Conservation (phyloP, 2,888 invertebrate species). For the Colletes collaris region DNA sequence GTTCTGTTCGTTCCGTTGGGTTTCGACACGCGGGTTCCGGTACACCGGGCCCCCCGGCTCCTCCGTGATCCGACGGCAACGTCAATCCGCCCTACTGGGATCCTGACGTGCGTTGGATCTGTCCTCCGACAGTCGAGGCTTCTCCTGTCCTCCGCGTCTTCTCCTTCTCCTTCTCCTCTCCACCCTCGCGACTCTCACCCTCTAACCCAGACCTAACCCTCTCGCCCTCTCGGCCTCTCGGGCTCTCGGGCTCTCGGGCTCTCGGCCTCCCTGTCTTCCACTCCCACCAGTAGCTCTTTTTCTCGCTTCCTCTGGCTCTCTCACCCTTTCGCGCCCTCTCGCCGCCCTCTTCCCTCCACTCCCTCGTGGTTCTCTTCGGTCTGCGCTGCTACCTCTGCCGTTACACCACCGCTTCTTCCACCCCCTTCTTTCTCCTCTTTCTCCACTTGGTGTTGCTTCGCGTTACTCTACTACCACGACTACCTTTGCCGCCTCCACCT, state of each 20-base stretch:
- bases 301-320: conserved; percentile 19
- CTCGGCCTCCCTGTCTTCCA: conserved; percentile 46
- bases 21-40: conserved; percentile 60
- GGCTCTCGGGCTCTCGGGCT: conserved; percentile 30
- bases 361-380: conserved; percentile 53
- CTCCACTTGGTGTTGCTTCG: conserved; percentile 64
- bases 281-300: conserved; percentile 41
- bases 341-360: conserved; percentile 23
- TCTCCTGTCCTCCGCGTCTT: conserved; percentile 76
- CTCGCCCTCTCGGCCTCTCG: conserved; percentile 41
- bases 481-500: conserved; percentile 64
- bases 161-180: conserved; percentile 69
- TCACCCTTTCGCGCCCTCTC: conserved; percentile 53
- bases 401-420: conserved; percentile 73
- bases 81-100: conserved; percentile 70
- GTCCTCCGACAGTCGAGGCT: conserved; percentile 76
- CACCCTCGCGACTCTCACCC: conserved; percentile 66
- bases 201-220: conserved; percentile 52
- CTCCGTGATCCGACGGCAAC: conserved; percentile 66
- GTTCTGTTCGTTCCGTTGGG: conserved; percentile 39
- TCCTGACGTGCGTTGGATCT: conserved; percentile 76
- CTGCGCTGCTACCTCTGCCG: conserved; percentile 67
- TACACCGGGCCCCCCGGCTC: conserved; percentile 53
- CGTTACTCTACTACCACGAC: conserved; percentile 62
- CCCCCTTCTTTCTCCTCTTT: conserved; percentile 64